Base-by-base conservation (phyloP, 1,140 invertebrate genomes). In the Lucilia cuprina region DNA sequence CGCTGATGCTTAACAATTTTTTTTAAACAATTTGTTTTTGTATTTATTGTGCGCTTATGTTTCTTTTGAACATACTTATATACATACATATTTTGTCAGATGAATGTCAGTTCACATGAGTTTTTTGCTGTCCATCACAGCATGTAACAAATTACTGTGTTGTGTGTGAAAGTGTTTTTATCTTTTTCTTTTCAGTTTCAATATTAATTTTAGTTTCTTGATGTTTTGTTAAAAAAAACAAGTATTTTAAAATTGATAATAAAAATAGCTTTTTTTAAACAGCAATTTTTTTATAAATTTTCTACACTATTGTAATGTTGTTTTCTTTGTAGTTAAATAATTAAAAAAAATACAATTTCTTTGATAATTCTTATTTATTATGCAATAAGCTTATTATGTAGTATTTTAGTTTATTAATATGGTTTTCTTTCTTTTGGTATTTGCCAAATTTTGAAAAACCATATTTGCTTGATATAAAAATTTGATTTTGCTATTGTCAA, bases 71-170 rank as follows among this genome's bases (percentile, higher is more conserved):
- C n/a, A n/a, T n/a, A n/a, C n/a, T 3, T 30, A 30, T 3, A 30
- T 30, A 30, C 25, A 30, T 30, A 30, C 25, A 30, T 30, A 30
- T 70, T 70, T 70, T 70, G 65, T 70, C 65, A 70, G 65, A 70
- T 70, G 65, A 70, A 70, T 70, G 65, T 70, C 65, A 70, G 65
- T 70, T 70, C 65, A 70, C 65, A 70, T 70, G 21, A 70, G 19
- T 5, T 70, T 70, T 30, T 70, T 70, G 65, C 21, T 70, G 65
- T 70, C 65, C 65, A 70, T 70, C 65, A 70, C 65, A 70, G 65
- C 19, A 25, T 19, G 65, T 70, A 70, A 70, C 21, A 21, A 70
- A 70, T 70, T 70, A 60, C 55, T 30, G 25, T 30, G 55, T 2
- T 0, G 65, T 21, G 65, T 21, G 65, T 70, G 65, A 70, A 70